Conservation (phyloP, 2,113 vertebrate genomes). For the Gallinago media region DNA sequence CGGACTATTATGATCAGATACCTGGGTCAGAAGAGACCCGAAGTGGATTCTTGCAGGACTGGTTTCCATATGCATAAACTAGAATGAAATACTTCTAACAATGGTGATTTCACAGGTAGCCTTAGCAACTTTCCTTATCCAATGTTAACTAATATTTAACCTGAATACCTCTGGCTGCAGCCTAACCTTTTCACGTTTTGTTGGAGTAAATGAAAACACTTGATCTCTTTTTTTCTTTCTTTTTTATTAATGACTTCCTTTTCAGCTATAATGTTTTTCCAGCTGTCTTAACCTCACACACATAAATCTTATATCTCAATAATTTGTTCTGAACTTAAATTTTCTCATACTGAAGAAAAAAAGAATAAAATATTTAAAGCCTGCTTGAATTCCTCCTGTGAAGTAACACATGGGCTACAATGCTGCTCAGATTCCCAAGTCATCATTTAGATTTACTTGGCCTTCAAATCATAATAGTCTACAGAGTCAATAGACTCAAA, state of each 20-base stretch:
- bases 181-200: not conserved
- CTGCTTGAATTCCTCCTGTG: not conserved
- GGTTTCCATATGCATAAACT: not conserved
- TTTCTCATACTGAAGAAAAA: not conserved
- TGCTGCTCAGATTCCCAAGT: not conserved
- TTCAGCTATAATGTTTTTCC: not conserved
- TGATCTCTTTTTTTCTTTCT: not conserved
- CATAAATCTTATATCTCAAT: not conserved
- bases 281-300: not conserved
- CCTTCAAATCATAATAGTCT: not conserved
- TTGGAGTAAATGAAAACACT: not conserved
- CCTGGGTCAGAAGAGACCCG: not conserved
- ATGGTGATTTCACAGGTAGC: not conserved
- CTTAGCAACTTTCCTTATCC: not conserved
- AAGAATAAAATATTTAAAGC: not conserved
- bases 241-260: not conserved
- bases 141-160: conserved; percentile 9
- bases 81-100: not conserved
- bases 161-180: not conserved
- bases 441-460: not conserved
- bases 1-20: not conserved
- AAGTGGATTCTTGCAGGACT: not conserved
- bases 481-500: not conserved
- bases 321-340: not conserved
- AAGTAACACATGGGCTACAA: not conserved